phyloP scores from a whole-genome alignment of 2,113 vertebrate genomes.

The Clarias batrachus region DNA sequence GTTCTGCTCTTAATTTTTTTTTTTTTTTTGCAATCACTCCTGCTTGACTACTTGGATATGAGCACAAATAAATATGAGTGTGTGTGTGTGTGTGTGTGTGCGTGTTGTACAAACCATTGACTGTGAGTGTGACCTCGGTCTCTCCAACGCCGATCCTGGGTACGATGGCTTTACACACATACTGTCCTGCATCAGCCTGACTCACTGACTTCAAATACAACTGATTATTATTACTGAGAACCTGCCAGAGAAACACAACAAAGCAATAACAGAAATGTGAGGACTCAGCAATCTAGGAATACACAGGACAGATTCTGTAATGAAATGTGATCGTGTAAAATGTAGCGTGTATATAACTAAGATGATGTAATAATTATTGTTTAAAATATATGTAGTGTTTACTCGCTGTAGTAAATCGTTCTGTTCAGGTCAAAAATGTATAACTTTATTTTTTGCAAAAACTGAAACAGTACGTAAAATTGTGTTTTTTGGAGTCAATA shows the following conservation, averaged over 20 bases:
- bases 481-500: neutral
- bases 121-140: slow-evolving; percentile 85
- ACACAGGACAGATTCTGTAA: neutral
- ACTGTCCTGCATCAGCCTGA: slow-evolving; percentile 87
- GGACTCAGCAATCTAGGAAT: neutral
- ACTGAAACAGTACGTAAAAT: neutral
- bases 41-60: too few relatives aligned
- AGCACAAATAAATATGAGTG: neutral
- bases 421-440: neutral
- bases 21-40: neutral
- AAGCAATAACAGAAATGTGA: slow-evolving; percentile 3
- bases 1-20: neutral
- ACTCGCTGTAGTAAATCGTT: neutral
- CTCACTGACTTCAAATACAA: slow-evolving; percentile 88
- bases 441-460: neutral
- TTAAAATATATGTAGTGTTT: neutral
- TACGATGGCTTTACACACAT: slow-evolving; percentile 95
- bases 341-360: neutral
- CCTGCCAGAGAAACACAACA: slow-evolving; percentile 69
- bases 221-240: slow-evolving; percentile 96
- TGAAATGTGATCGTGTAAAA: neutral
- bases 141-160: slow-evolving; percentile 92
- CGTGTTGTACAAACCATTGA: slow-evolving; percentile 80
- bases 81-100: slow-evolving; percentile 10
- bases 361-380: neutral